Base-by-base conservation (phyloP, 2,888 invertebrate genomes). In the Seladonia tumulorum region DNA sequence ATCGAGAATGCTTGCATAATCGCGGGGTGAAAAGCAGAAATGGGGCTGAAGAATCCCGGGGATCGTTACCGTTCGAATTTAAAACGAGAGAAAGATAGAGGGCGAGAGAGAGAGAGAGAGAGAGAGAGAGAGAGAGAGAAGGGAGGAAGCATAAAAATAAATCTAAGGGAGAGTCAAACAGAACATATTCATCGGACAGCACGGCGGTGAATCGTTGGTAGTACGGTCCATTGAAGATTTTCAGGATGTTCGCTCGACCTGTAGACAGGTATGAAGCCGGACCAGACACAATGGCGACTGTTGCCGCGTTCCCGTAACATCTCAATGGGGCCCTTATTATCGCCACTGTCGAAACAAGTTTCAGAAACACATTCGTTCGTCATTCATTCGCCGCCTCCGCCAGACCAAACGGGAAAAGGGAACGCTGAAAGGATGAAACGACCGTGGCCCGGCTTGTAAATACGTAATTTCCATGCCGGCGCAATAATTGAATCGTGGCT, bases 201-300 rank as follows among this genome's bases (percentile, higher is more conserved):
- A 76, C 80, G 82, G 78, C 83, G 35, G 68, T 68, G 86, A 81
- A 87, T 87, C 82, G 81, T 22, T 35, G 35, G 74, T 70, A 78
- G 81, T 60, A 78, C 83, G 82, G 79, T 82, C 86, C 81, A 90
- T 90, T 89, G 87, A 90, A 81, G 80, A 89, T 82, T 86, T 89
- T 89, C 90, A 92, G 93, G 93, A 94, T 93, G 93, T 93, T 88
- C 93, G 93, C 90, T 92, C 89, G 90, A 90, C 88, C 89, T 88
- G 88, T 83, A 87, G 63, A 77, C 91, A 91, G 92, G 92, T 93
- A 93, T 74, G 68, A 81, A 76, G 66, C 88, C 74, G 75, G 75
- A 0, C 29, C 82, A 76, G 87, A 90, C 89, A 93, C 92, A 93
- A 93, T 93, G 89, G 86, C 86, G 87, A 84, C 81, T 85, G 87